phyloP scores from a whole-genome alignment of 1,140 invertebrate genomes.

The Berghia stephanieae region DNA sequence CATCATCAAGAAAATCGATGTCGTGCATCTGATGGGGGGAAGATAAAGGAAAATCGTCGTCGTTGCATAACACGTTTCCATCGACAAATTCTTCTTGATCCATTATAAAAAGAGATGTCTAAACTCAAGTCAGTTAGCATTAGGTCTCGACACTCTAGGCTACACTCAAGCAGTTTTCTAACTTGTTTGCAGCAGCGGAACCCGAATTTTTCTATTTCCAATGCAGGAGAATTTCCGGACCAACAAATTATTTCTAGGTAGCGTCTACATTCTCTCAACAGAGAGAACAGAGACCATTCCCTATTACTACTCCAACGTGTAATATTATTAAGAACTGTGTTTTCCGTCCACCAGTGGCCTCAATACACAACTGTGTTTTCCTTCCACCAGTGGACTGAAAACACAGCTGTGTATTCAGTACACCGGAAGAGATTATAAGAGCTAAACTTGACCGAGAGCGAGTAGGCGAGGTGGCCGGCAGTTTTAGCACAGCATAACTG shows the following conservation, averaged over 20 bases:
- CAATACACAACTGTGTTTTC: no score
- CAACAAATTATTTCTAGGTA: not conserved
- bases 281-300: slow-evolving; percentile 92
- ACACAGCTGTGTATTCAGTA: no score
- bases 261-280: slow-evolving; percentile 57
- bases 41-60: slow-evolving; percentile 38
- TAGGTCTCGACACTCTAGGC: not conserved
- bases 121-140: not conserved
- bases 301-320: no score
- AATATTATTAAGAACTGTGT: no score
- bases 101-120: slow-evolving; percentile 16
- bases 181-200: no score
- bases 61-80: slow-evolving; percentile 13
- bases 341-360: no score
- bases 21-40: slow-evolving; percentile 38
- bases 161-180: no score
- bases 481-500: no score
- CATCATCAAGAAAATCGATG: slow-evolving; percentile 51
- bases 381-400: no score
- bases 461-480: no score
- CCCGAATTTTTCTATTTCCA: slow-evolving; percentile 25
- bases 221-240: slow-evolving; percentile 16
- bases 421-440: no score
- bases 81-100: slow-evolving; percentile 30
- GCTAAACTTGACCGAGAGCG: no score